A percentile compares a stretch with the other conserved stretches of the same genome.
phyloP scores from a whole-genome alignment of 1,140 invertebrate genomes.

The Phocides pigmalion region DNA sequence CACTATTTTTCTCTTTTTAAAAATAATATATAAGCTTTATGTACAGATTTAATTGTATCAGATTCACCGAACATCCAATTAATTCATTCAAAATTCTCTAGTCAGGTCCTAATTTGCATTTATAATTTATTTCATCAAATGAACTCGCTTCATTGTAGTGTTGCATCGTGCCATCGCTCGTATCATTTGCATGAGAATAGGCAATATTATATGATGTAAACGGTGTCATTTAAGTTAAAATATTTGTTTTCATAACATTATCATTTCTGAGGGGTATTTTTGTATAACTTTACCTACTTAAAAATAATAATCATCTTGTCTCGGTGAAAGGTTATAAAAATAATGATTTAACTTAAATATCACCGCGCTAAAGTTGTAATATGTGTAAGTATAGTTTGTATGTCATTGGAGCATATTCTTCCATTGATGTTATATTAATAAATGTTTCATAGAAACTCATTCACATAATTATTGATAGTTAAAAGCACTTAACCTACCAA shows the following conservation, averaged over 20 bases:
- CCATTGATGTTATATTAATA: constrained; percentile 58
- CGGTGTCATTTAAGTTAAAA: constrained; percentile 25
- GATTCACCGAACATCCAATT: constrained; percentile 16
- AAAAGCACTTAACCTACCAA: constrained; percentile 49
- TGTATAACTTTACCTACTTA: constrained; percentile 26
- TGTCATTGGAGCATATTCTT: constrained; percentile 70
- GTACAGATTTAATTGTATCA: background rate
- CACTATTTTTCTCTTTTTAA: too few relatives aligned
- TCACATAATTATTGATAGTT: constrained; percentile 45
- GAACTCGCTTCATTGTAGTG: constrained; percentile 25
- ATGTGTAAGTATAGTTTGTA: constrained; percentile 51
- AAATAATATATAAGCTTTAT: too few relatives aligned
- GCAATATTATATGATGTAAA: constrained; percentile 41
- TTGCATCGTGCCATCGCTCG: constrained; percentile 35
- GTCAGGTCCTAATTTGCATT: constrained; percentile 74
- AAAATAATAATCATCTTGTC: constrained; percentile 1
- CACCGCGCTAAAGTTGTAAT: constrained; percentile 43
- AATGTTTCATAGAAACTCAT: constrained; percentile 60
- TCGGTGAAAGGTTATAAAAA: constrained; percentile 2
- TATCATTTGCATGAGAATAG: constrained; percentile 72
- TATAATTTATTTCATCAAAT: constrained; percentile 72
- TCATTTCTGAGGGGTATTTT: constrained; percentile 24
- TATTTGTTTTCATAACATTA: constrained; percentile 2
- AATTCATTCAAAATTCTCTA: constrained; percentile 71
- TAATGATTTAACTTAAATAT: constrained; percentile 36